Conservation (phyloP, 2,113 vertebrate species). For the Calypte anna region DNA sequence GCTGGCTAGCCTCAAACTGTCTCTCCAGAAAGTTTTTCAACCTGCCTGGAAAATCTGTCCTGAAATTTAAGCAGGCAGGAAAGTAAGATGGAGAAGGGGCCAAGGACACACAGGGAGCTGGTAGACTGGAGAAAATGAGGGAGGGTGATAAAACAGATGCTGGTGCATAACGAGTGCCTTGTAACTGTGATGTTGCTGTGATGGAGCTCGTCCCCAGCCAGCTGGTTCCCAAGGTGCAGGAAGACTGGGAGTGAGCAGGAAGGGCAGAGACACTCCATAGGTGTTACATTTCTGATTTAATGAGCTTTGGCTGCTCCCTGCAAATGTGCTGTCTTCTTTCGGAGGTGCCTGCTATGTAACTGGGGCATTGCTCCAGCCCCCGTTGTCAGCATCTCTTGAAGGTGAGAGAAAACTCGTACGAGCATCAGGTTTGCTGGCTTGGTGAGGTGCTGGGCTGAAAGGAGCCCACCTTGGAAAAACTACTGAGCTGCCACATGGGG, state of each 20-base stretch:
- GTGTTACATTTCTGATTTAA: neutral
- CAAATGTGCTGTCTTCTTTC: neutral
- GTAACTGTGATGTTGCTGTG: neutral
- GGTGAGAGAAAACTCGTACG: neutral
- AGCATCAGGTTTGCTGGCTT: slow-evolving; percentile 1
- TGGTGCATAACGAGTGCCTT: neutral
- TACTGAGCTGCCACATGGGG: neutral
- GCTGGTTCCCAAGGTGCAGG: neutral
- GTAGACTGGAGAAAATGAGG: neutral
- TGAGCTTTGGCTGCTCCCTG: neutral
- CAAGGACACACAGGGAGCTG: neutral
- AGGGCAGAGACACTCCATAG: rapidly evolving
- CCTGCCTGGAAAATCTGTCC: neutral
- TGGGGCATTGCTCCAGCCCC: neutral
- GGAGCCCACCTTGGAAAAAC: neutral
- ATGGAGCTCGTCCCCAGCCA: neutral
- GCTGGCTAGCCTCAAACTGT: neutral
- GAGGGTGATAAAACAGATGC: neutral
- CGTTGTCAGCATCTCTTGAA: neutral
- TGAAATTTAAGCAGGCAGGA: neutral
- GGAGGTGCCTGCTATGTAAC: neutral
- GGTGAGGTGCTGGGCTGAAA: neutral
- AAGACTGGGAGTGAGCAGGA: neutral
- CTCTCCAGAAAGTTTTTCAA: neutral
- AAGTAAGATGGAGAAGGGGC: neutral